Evolutionary conservation across 2,113 vertebrate genomes (phyloP).

Genomic region (Brachypodius melanocephalos): DNA sequence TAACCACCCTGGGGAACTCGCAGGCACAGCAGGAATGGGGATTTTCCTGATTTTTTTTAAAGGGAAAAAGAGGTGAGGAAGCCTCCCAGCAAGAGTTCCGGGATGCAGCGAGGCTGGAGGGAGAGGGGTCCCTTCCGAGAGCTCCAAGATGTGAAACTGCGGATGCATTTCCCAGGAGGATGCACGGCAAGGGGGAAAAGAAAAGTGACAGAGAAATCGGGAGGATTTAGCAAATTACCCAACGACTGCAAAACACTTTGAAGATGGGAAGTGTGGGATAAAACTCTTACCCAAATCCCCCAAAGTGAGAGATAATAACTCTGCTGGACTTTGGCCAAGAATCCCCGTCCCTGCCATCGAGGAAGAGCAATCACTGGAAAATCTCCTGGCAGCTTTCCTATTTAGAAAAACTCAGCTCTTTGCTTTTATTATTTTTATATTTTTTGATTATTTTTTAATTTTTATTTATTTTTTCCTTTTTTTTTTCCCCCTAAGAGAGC

Average conservation of each 20-base stretch:
- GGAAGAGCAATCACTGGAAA: background rate
- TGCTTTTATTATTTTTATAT: background rate
- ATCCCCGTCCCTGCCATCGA: background rate
- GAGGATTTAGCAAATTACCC: background rate
- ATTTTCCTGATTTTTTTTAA: background rate
- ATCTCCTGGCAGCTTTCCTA: background rate
- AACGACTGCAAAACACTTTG: background rate
- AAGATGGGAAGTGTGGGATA: background rate
- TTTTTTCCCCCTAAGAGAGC: background rate
- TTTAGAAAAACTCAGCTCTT: background rate
- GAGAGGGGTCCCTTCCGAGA: accelerated
- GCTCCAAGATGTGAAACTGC: background rate
- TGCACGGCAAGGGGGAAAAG: background rate
- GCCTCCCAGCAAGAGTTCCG: background rate
- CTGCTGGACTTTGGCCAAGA: background rate
- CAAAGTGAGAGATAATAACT: background rate
- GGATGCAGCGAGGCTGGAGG: background rate
- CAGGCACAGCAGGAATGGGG: background rate
- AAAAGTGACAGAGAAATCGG: background rate
- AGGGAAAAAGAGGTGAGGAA: background rate
- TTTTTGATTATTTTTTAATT: too few species aligned
- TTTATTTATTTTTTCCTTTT: too few species aligned
- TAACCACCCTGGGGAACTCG: accelerated
- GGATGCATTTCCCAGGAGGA: background rate
- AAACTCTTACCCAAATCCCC: background rate